A percentile compares a stretch with the other conserved stretches of the same genome.
Conservation (phyloP, 2,113 vertebrate genomes). For the Corydoras maculifer region DNA sequence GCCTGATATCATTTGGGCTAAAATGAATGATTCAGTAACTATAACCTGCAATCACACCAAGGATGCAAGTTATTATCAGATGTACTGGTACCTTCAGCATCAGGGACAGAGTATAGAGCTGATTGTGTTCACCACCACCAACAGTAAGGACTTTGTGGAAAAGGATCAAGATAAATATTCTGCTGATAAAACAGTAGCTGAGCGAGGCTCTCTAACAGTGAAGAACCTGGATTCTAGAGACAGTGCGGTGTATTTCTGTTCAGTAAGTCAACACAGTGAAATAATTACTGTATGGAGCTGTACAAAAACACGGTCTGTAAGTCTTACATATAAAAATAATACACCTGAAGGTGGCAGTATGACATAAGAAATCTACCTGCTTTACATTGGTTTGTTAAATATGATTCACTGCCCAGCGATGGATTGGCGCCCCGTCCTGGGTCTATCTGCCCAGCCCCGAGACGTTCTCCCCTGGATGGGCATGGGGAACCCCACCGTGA, state of each 20-base stretch:
- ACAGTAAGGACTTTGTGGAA: neutral
- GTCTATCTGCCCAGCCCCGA: too few relatives aligned
- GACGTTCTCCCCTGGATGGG: too few relatives aligned
- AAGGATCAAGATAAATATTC: slow-evolving; percentile 16
- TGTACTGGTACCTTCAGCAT: slow-evolving; percentile 39
- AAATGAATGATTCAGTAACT: slow-evolving; percentile 21
- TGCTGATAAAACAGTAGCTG: slow-evolving; percentile 7
- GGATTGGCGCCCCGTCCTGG: too few relatives aligned
- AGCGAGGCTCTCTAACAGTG: slow-evolving; percentile 37
- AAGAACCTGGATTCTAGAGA: slow-evolving; percentile 31
- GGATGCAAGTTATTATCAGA: neutral
- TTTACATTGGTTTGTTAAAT: too few relatives aligned
- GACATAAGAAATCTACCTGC: neutral
- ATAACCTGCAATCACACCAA: slow-evolving; percentile 32
- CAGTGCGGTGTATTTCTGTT: slow-evolving; percentile 46
- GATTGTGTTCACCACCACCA: slow-evolving; percentile 17
- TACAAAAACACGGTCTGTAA: slow-evolving; percentile 29
- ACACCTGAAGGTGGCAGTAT: neutral
- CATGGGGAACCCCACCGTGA: too few relatives aligned
- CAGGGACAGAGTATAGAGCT: slow-evolving; percentile 34
- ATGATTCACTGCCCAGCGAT: too few relatives aligned
- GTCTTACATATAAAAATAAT: neutral
- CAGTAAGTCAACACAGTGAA: slow-evolving; percentile 40
- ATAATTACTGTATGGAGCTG: neutral
- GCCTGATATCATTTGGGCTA: slow-evolving; percentile 12